These are phyloP conservation scores for Gobius niger DNA, from an alignment of 2,113 vertebrate genomes.

Conservation along the genomic window DNA sequence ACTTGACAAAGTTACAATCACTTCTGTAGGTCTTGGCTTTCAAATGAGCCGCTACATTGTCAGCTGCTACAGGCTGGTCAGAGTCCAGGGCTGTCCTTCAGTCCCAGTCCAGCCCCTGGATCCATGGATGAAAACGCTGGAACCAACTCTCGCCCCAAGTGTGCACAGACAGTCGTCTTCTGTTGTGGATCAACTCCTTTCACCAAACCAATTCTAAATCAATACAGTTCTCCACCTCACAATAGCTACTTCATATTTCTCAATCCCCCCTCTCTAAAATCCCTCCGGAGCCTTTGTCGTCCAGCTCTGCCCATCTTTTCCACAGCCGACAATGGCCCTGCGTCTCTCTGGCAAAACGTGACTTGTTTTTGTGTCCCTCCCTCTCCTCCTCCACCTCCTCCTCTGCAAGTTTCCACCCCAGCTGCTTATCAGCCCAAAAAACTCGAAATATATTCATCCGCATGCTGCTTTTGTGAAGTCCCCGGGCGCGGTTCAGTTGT, in stretches of 20 bases:
- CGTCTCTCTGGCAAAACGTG: constrained; percentile 41
- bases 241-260: not conserved
- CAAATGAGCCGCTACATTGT: no score
- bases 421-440: not conserved
- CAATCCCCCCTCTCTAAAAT: constrained; percentile 3
- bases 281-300: constrained; percentile 9
- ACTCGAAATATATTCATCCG: constrained; percentile 73
- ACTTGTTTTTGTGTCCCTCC: constrained; percentile 23
- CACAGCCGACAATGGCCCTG: constrained; percentile 1
- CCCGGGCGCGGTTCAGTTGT: constrained; percentile 61
- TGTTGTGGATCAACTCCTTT: not conserved
- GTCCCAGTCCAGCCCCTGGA: no score
- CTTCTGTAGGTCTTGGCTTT: no score
- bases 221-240: not conserved
- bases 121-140: no score
- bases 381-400: constrained; percentile 9
- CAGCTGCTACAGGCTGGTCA: no score
- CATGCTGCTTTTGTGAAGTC: constrained; percentile 73
- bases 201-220: not conserved
- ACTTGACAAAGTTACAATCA: no score
- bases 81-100: no score
- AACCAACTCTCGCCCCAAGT: no score
- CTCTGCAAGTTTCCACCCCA: not conserved
- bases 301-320: constrained; percentile 17
- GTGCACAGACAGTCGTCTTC: no score